Base-by-base conservation (phyloP, 2,888 invertebrate genomes). In the Drosophila mimetica region DNA sequence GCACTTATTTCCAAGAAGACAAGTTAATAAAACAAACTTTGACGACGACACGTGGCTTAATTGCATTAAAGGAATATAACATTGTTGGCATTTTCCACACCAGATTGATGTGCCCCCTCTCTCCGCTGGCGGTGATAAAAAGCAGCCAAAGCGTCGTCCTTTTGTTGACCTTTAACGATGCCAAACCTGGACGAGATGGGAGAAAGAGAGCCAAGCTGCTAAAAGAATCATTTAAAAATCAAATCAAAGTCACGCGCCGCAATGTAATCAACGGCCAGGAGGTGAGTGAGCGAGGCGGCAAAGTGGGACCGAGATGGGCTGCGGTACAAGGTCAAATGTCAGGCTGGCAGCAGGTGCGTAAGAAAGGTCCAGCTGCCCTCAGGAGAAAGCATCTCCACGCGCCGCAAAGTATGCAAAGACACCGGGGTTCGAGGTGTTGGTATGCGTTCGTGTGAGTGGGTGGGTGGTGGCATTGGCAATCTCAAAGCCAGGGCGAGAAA, bases 191-290 rank as follows among this genome's bases (percentile, higher is more conserved):
- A 11, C 53, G 42, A 37, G 61, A 60, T 34, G 63, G 41, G 55
- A 8, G 14, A 37, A 51, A 20, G 46, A 37, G 71, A 57, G 71
- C 47, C 55, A 74, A 81, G 78, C 79, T 76, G 82, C 82, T 58
- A 75, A 77, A 71, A 71, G 79, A 83, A 89, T 85, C 78, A 89
- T 86, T 86, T 87, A 76, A 81, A 90, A 89, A 86, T 84, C 80
- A 88, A 89, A 89, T 89, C 88, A 89, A 88, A 86, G 86, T 88
- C 90, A 89, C 89, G 89, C 90, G 89, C 86, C 83, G 71, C 79
- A 79, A 79, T 73, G 74, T 81, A 78, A 77, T 79, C 75, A 85
- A 70, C 83, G 80, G 80, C 76, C 60, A 46, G 47, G 42, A 39
- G 57, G 55, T 36, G 25, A 2, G 47, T n/a, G 22, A 11, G n/a